A percentile compares a stretch with the other conserved stretches of the same genome.
phyloP scores from a whole-genome alignment of 2,888 invertebrate species.

The Leptopterna dolabrata region DNA sequence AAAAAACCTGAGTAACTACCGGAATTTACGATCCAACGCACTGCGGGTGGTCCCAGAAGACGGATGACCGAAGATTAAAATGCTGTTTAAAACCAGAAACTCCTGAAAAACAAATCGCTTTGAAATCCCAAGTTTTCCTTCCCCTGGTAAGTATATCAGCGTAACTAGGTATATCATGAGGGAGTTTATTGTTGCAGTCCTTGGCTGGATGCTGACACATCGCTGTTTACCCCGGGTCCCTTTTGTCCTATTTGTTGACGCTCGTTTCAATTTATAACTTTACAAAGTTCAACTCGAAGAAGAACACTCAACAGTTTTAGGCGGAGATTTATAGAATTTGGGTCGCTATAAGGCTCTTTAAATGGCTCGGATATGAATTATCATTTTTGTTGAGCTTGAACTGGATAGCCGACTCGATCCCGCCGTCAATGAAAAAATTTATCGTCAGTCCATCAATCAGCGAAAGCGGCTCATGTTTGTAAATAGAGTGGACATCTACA shows the following conservation, averaged over 20 bases:
- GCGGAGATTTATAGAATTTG: neutral
- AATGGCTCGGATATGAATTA: neutral
- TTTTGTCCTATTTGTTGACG: conserved; percentile 21
- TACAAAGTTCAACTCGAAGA: neutral
- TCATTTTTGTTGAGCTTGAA: too few species aligned
- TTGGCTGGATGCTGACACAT: neutral
- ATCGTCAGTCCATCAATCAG: too few species aligned
- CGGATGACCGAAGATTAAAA: conserved; percentile 31
- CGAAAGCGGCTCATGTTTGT: too few species aligned
- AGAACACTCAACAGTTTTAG: neutral
- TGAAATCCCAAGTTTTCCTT: conserved; percentile 13
- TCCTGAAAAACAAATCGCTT: neutral
- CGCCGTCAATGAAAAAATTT: too few species aligned
- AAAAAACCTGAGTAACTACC: neutral
- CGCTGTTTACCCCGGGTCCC: neutral
- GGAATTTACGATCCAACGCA: conserved; percentile 6
- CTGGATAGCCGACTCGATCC: too few species aligned
- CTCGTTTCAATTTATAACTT: neutral
- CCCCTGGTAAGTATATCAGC: neutral
- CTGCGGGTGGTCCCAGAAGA: conserved; percentile 11
- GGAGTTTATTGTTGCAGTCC: conserved; percentile 16
- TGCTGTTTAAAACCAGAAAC: conserved; percentile 29
- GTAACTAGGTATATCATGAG: conserved; percentile 12
- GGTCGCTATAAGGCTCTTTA: neutral
- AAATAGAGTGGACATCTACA: too few species aligned